Base-by-base conservation (phyloP, 1,140 invertebrate genomes). In the Goniozus legneri region DNA sequence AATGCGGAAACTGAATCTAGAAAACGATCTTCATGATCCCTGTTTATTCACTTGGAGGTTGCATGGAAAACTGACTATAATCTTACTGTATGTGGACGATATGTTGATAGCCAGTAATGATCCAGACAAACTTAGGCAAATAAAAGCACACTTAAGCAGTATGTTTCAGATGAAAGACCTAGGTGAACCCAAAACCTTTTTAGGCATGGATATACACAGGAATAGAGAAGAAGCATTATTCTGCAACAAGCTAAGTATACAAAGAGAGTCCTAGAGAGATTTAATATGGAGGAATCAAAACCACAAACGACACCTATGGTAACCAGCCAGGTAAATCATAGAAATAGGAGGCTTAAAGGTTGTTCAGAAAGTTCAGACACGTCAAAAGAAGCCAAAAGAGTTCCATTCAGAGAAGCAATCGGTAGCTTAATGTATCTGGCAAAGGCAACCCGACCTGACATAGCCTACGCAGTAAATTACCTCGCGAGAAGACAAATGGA, bases 31-130 rank as follows among this genome's bases (percentile, higher is more conserved):
- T 3, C 41, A 18, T 3, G 19, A 21, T 24, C 34, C 2, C 31
- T 55, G 47, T 32, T 34, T 55, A 1, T 55, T 43, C 43, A 40
- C 37, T 21, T 40, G 19, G 37, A 40, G 37, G 22, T 1, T 7
- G 20, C 21, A 12, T 3, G 22, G n/a, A 27, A 22, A 24, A 27
- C 24, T 45, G 12, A 8, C n/a, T 44, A 0, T 50, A 2, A 12
- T 37, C 0, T 10, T 37, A 10, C 33, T 21, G 8, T 32, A 34
- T 13, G 47, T 44, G 10, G 42, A 50, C 13, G 31, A 36, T 27
- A 20, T 50, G 15, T 13, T 50, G 13, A 38, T 31, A 27, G 42
- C 33, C 3, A 18, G 35, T 3, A 40, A 40, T 1, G 16, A 40
- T 20, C 6, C 24, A 27, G 24, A 27, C 6, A 40, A 1, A 40